Percentiles rank a stretch among this genome's conserved stretches.
These are phyloP conservation scores for Plecotus auritus DNA, from an alignment of 2,113 vertebrate genomes.

Conservation along the genomic window DNA sequence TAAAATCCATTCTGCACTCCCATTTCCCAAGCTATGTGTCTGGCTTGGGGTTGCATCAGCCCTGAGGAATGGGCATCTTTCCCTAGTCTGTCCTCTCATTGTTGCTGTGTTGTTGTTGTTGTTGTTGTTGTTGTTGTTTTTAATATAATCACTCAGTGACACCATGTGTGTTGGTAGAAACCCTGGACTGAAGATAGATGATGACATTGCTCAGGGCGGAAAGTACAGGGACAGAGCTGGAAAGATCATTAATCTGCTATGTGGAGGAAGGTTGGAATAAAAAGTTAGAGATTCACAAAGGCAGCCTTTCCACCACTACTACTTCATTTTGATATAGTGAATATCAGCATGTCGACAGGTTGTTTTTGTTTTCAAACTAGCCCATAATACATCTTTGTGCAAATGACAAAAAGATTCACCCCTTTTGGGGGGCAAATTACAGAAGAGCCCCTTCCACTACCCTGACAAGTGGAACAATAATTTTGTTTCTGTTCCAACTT, in stretches of 20 bases:
- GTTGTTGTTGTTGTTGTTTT: background rate
- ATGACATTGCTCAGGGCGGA: background rate
- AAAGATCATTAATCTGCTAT: background rate
- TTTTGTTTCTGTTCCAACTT: slow-evolving; percentile 22
- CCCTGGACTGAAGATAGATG: background rate
- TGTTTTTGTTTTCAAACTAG: background rate
- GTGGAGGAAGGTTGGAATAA: background rate
- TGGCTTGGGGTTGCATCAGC: background rate
- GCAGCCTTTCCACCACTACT: background rate
- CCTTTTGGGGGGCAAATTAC: background rate
- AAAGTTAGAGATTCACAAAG: background rate
- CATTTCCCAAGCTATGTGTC: background rate
- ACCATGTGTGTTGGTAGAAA: background rate
- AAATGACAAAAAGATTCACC: background rate
- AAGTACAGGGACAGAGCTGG: background rate
- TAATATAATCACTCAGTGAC: background rate
- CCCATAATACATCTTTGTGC: background rate
- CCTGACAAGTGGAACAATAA: background rate
- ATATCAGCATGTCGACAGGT: background rate
- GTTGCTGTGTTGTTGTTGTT: no score
- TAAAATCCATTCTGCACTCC: background rate
- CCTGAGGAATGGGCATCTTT: background rate
- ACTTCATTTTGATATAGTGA: background rate
- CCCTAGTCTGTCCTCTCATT: background rate
- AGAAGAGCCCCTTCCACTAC: background rate